Conservation (phyloP, 2,888 invertebrate species). For the Amiota communis region DNA sequence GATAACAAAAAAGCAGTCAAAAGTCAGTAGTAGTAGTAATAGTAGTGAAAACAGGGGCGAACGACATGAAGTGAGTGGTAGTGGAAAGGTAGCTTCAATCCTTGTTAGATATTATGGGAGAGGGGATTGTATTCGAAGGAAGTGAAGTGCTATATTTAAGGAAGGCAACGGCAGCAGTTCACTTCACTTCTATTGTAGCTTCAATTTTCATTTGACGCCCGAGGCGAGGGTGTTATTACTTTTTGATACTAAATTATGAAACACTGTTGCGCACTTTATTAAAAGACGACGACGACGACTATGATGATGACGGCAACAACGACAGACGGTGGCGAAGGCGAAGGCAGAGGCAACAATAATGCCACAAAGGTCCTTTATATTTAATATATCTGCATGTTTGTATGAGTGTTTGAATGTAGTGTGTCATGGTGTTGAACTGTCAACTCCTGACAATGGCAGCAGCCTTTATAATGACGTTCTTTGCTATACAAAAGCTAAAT, state of each 20-base stretch:
- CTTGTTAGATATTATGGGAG: not conserved
- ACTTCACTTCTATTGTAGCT: not conserved
- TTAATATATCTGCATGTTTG: too few relatives aligned
- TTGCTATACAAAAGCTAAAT: too few relatives aligned
- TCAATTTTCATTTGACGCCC: slow-evolving; percentile 23
- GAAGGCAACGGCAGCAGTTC: not conserved
- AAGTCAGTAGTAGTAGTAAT: not conserved
- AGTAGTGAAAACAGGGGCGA: not conserved
- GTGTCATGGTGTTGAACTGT: too few relatives aligned
- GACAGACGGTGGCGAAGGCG: not conserved
- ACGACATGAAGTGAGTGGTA: not conserved
- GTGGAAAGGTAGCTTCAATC: not conserved
- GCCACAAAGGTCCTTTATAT: too few relatives aligned
- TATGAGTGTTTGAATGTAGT: too few relatives aligned
- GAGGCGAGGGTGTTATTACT: slow-evolving; percentile 25
- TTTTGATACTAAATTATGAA: slow-evolving; percentile 28
- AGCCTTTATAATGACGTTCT: too few relatives aligned
- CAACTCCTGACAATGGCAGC: too few relatives aligned
- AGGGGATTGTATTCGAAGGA: too few relatives aligned
- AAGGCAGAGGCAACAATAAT: too few relatives aligned
- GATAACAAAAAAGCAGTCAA: not conserved
- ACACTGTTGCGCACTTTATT: slow-evolving; percentile 26
- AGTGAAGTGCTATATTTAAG: not conserved
- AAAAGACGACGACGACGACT: slow-evolving; percentile 11
- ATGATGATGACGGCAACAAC: not conserved